A percentile compares a stretch with the other conserved stretches of the same genome.
phyloP scores from a whole-genome alignment of 2,888 invertebrate species.

The Anthophora plumipes region DNA sequence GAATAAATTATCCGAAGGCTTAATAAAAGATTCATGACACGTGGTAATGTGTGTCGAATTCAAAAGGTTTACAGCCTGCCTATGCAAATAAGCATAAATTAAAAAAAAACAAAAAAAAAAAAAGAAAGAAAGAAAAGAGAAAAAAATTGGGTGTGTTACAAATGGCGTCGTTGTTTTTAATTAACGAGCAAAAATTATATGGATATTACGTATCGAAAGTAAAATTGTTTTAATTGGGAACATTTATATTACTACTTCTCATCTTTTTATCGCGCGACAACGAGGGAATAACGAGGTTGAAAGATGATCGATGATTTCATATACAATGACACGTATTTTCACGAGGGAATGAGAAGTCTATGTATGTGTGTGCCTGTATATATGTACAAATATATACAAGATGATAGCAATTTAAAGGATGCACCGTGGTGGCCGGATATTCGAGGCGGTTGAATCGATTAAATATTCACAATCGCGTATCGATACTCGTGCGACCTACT shows the following conservation, averaged over 20 bases:
- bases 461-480: conserved; percentile 39
- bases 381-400: not conserved
- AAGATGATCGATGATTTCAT: too few species aligned
- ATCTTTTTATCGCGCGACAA: not conserved
- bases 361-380: too few species aligned
- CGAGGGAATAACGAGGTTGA: too few species aligned
- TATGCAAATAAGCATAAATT: not conserved
- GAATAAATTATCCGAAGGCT: conserved; percentile 2
- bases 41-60: not conserved
- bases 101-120: too few species aligned
- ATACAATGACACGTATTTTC: too few species aligned
- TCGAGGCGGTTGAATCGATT: conserved; percentile 37
- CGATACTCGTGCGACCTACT: conserved; percentile 50
- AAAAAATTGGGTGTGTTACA: not conserved
- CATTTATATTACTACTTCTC: not conserved
- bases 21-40: conserved; percentile 7
- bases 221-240: not conserved
- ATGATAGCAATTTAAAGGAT: conserved; percentile 6
- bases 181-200: not conserved
- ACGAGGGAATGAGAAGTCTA: too few species aligned
- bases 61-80: too few species aligned
- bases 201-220: not conserved
- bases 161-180: not conserved
- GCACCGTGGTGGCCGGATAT: conserved; percentile 23
- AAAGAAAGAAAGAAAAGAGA: too few species aligned